Evolutionary conservation across 2,888 invertebrate genomes (phyloP), one percentile per base, ranked within the genome.

Genomic region (Drosophila nigricruria): DNA sequence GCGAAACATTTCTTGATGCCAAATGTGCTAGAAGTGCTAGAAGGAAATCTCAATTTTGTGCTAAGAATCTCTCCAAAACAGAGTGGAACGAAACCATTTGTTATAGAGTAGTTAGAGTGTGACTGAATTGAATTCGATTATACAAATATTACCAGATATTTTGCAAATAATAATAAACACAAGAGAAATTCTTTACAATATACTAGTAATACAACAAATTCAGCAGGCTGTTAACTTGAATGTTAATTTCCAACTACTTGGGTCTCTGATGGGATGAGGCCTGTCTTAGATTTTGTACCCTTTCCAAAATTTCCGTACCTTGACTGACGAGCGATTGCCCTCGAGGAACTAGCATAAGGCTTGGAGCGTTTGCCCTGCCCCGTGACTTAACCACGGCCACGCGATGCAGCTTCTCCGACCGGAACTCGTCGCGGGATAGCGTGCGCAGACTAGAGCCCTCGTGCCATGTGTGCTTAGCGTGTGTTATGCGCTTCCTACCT

Each of bases 401-500:
- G 4, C 84, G 88, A 27, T 66, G 63, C 57, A 84, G 30, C 18
- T 64, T 73, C 6, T 34, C 23, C 0, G 84, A 88, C 4, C 89
- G 78, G 34, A 40, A 84, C 56, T 84, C 84, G 8, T 78, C 87
- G 9, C 57, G 58, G 0, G 84, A 86, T 0, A 83, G 23, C 4
- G 84, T 73, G 4, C 85, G 70, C 30, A 86, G 40, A 23, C 80
- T 88, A 14, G 85, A 82, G 10, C 89, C 85, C 18, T 76, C 61
- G 38, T 82, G 82, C 88, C 76, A 81, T 4, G 34, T 1, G 0
- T 49, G 61, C 5, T 43, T 58, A 0, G 23, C 9, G 0, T 23
- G 30, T 0, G 9, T 9, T 0, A 45, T 10, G 12, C n/a, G 59
- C 6, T 90, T 95, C 94, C 95, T 95, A 9, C 94, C 94, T 73